Evolutionary conservation across 2,113 vertebrate species (phyloP), one percentile per base, ranked within the genome.

Genomic region (Salvelinus namaycush): DNA sequence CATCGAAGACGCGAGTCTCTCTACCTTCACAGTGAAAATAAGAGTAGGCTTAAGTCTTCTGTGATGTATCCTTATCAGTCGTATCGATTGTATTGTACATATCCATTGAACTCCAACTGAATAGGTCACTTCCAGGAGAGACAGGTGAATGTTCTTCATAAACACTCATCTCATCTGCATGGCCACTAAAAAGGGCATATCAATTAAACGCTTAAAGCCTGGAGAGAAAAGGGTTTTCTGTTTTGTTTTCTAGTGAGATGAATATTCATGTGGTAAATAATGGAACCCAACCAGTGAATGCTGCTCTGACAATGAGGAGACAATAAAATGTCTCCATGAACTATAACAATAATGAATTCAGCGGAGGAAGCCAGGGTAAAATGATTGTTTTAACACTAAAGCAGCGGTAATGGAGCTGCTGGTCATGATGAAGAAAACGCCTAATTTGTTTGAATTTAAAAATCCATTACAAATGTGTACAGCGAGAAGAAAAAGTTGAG

Each of bases 361-460:
- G 39, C 54, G 51, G 24, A 20, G 39, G 29, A 26, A 39, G 44
- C 39, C 20, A 49, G 74, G 64, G 75, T 18, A 65, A 75, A 76
- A 27, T 39, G 13, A 72, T 64, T 68, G 77, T 81, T 62, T 86
- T 85, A 76, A 75, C 83, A 71, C 73, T 80, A 76, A 89, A 81
- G 75, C 81, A 9, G 60, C 68, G 71, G 64, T 83, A 87, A 86
- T 81, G 70, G 85, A 84, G 80, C 70, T 2, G 68, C 75, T 24
- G 72, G 79, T 88, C 78, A 73, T 65, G 76, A 79, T 62, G 71
- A 84, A 85, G 69, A 77, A 78, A 74, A 76, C 76, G 79, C 68
- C 69, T 85, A n/a, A 79, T 90, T 88, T 76, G 82, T 86, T 54
- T 67, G 75, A 81, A 86, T 75, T 78, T 73, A 79, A 88, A 85